Base-by-base conservation (phyloP, 1,140 invertebrate genomes). In the Brachionus angularis region DNA sequence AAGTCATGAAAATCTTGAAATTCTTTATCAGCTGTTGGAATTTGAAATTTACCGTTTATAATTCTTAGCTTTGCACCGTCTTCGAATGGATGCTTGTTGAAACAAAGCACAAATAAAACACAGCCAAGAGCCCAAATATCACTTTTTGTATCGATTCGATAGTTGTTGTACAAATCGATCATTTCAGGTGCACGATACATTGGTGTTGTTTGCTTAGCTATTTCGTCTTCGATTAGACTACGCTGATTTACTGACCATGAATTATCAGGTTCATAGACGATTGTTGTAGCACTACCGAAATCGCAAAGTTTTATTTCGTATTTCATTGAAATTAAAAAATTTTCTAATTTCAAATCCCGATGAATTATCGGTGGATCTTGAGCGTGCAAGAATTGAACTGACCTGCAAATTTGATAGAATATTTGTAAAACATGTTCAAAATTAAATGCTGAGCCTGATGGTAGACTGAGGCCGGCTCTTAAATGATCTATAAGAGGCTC, bases 71-170 rank as follows among this genome's bases (percentile, higher is more conserved):
- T 98, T 34, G 94, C 94, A 5, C 86, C 87, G 83, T 98, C 96
- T 78, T 96, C 92, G 82, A 96, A 99, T 8, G 96, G 96, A 86
- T 99, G 96, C 73, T 88, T 87, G 79, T 89, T 87, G 79, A 89
- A 98, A 79, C 93, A 93, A 10, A 99, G 81, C 29, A 89, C 86
- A 81, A 91, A 98, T 0, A 98, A 81, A 58, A 98, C 86, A 82
- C 96, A 99, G 5, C 96, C 96, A 21, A 98, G 82, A 2, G 95
- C 94, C 96, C 96, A 99, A 29, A 96, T 86, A 83, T 99, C 96
- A 3, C 88, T 86, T 16, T 89, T 86, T 72, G 83, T 77, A 72
- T 88, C 85, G 72, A 99, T 94, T 42, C 88, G 88, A 80, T 89
- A 89, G 81, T 98, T 97, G 77, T 89, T 91, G 89, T 97, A 99